Evolutionary conservation across 2,113 vertebrate genomes (phyloP).

Genomic region (Lampris megalopsis): DNA sequence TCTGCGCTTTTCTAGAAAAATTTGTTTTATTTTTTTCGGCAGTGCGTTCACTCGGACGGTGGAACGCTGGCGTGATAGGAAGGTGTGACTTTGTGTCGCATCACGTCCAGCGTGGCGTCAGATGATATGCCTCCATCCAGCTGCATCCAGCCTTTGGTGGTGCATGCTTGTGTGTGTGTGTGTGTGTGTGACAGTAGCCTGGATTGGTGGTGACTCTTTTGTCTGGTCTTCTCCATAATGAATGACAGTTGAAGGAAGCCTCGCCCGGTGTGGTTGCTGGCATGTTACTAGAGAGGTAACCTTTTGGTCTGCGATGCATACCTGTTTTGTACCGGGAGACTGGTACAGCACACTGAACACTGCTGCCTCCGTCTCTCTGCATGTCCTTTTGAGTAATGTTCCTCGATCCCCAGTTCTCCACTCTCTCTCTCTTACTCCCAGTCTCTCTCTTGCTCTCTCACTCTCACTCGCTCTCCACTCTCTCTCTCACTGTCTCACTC

Average conservation of each 20-base stretch:
- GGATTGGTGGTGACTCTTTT: not conserved
- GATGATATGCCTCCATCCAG: not conserved
- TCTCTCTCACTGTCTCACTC: not conserved
- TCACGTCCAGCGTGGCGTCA: conserved; percentile 5
- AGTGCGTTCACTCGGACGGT: not conserved
- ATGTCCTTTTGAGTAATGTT: conserved; percentile 3
- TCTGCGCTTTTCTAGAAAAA: not conserved
- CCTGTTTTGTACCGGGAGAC: too few relatives aligned
- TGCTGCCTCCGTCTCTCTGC: conserved; percentile 15
- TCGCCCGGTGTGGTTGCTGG: conserved; percentile 17
- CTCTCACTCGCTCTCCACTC: not conserved
- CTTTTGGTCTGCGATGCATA: not conserved
- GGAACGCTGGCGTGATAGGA: not conserved
- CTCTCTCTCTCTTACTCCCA: not conserved
- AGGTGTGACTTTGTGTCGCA: not conserved
- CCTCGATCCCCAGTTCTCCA: not conserved
- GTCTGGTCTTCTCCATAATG: conserved; percentile 4
- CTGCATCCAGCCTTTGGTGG: conserved; percentile 21
- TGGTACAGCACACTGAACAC: too few relatives aligned
- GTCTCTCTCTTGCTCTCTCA: not conserved
- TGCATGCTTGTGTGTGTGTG: not conserved
- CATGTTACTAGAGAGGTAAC: conserved; percentile 44
- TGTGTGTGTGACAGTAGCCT: not conserved
- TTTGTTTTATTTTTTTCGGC: not conserved
- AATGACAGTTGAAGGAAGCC: not conserved